Conservation (phyloP, 2,888 invertebrate species). For the Drosophila subquinaria region DNA sequence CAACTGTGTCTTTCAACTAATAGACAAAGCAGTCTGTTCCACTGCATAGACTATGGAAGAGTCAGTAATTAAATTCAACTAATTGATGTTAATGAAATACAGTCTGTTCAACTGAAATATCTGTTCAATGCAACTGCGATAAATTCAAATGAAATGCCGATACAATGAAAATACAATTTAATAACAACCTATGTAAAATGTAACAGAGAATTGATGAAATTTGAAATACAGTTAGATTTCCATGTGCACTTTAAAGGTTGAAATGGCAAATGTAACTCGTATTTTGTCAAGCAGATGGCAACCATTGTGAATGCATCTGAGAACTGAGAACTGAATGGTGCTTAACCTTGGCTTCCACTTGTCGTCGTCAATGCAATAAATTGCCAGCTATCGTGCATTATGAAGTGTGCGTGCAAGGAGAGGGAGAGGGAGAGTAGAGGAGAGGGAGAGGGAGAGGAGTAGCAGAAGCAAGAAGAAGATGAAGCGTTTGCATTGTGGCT, state of each 20-base stretch:
- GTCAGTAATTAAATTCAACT: neutral
- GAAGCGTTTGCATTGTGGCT: constrained; percentile 60
- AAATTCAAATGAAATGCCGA: neutral
- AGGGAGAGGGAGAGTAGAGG: neutral
- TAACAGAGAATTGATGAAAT: neutral
- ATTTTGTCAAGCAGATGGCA: constrained; percentile 15
- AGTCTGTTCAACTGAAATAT: neutral
- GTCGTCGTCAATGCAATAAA: constrained; percentile 47
- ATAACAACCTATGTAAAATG: neutral
- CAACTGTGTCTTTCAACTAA: no score
- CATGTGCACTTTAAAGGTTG: constrained; percentile 9
- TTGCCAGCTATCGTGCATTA: constrained; percentile 58
- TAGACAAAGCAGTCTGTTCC: no score
- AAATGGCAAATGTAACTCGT: neutral
- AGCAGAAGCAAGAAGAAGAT: neutral
- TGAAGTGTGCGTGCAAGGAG: constrained; percentile 45
- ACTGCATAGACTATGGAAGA: no score
- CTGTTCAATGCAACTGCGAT: neutral
- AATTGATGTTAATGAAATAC: neutral
- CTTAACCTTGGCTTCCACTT: constrained; percentile 46
- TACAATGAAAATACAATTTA: neutral
- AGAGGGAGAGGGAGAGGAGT: neutral
- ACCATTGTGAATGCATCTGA: constrained; percentile 26
- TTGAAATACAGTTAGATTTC: neutral
- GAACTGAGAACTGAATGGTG: constrained; percentile 17